A percentile compares a stretch with the other conserved stretches of the same genome.
These are phyloP conservation scores for Chloroceryle aenea DNA, from an alignment of 2,113 vertebrate genomes.

Conservation along the genomic window DNA sequence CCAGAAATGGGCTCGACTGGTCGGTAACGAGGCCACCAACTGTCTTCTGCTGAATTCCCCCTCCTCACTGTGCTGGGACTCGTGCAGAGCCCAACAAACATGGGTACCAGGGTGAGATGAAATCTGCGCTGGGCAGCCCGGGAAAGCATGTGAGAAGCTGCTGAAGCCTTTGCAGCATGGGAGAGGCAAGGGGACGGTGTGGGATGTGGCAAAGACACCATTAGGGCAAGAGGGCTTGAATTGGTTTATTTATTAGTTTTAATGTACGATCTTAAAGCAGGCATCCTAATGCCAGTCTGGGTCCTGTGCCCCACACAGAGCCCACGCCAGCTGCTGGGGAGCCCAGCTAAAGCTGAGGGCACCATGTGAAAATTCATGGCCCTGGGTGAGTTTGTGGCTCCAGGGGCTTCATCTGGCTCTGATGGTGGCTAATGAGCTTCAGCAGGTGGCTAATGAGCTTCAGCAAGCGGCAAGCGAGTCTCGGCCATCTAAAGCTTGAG, in stretches of 20 bases:
- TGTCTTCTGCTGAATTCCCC: background rate
- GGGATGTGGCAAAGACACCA: background rate
- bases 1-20: background rate
- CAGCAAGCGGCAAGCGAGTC: accelerated
- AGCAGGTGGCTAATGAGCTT: background rate
- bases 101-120: accelerated
- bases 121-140: accelerated
- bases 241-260: background rate
- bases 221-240: background rate
- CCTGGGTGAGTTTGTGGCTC: background rate
- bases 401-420: background rate
- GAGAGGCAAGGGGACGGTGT: accelerated
- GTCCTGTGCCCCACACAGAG: background rate
- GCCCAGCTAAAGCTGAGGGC: background rate
- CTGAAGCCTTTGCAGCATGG: accelerated
- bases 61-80: accelerated
- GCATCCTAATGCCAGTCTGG: background rate
- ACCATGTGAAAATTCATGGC: accelerated
- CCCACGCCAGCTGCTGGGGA: accelerated
- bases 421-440: accelerated
- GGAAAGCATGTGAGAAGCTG: accelerated
- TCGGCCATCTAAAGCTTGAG: background rate
- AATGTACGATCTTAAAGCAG: background rate
- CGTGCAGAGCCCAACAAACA: background rate
- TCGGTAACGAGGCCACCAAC: accelerated